Evolutionary conservation across 2,797 vertebrate species (phyloP).

Genomic region (Taenioides sp.): DNA sequence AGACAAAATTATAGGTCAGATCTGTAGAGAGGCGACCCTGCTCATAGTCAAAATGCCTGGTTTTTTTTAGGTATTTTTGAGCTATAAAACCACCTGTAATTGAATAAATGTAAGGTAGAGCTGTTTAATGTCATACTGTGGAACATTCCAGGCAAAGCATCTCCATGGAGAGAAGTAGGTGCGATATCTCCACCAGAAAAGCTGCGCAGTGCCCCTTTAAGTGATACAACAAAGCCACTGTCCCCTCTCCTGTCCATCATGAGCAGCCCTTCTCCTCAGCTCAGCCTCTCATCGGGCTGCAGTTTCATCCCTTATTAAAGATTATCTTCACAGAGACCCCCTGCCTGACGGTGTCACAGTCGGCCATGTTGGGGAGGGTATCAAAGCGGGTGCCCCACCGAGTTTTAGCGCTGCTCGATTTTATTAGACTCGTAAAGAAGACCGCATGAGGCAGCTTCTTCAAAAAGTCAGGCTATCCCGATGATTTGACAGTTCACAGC

Average conservation of each 20-base stretch:
- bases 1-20: no score
- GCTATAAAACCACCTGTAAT: no score
- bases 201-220: neutral
- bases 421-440: slow-evolving; percentile 58
- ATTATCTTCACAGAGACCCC: slow-evolving; percentile 77
- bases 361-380: slow-evolving; percentile 67
- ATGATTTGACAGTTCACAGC: slow-evolving; percentile 73
- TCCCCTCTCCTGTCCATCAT: slow-evolving; percentile 40
- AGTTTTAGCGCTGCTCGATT: slow-evolving; percentile 63
- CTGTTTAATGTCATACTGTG: no score
- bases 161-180: no score
- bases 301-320: slow-evolving; percentile 75
- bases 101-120: no score
- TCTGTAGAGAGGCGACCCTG: no score
- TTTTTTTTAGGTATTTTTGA: no score
- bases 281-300: slow-evolving; percentile 56
- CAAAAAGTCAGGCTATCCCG: slow-evolving; percentile 70
- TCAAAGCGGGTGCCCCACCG: slow-evolving; percentile 77
- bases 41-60: no score
- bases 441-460: slow-evolving; percentile 70
- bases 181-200: no score
- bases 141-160: no score
- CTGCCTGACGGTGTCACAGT: slow-evolving; percentile 73
- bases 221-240: neutral
- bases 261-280: slow-evolving; percentile 53